phyloP scores from a whole-genome alignment of 2,888 invertebrate species.

The Odontothrips loti region DNA sequence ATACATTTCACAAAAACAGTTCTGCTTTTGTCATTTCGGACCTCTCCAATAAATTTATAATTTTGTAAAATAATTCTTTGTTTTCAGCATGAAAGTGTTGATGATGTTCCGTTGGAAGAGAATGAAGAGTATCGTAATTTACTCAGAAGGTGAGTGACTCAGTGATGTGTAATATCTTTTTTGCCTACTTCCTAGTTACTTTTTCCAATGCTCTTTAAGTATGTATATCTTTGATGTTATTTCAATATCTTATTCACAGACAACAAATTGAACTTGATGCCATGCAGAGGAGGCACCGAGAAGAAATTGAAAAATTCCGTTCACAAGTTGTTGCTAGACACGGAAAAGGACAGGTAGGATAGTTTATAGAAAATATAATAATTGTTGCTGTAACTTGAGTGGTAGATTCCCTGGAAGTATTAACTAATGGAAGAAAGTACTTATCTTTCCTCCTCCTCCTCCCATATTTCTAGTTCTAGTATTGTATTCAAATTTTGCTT shows the following conservation, averaged over 20 bases:
- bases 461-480: neutral
- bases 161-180: neutral
- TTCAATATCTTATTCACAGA: neutral
- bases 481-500: neutral
- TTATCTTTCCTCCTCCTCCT: neutral
- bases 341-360: slow-evolving; percentile 22
- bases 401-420: no score
- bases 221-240: neutral
- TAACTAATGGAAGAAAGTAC: no score
- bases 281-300: slow-evolving; percentile 51
- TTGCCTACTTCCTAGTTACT: neutral
- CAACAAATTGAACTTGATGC: slow-evolving; percentile 49
- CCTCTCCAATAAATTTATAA: no score
- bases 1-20: no score
- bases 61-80: neutral
- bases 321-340: neutral
- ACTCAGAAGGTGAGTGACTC: slow-evolving; percentile 17
- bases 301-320: slow-evolving; percentile 38
- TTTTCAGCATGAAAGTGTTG: slow-evolving; percentile 29
- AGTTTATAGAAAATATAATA: neutral
- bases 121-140: slow-evolving; percentile 29
- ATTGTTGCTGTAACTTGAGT: no score
- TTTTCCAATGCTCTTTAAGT: neutral
- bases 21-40: no score
- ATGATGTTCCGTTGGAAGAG: neutral